Evolutionary conservation across 2,113 vertebrate species (phyloP).

Genomic region (Polypterus bichir): DNA sequence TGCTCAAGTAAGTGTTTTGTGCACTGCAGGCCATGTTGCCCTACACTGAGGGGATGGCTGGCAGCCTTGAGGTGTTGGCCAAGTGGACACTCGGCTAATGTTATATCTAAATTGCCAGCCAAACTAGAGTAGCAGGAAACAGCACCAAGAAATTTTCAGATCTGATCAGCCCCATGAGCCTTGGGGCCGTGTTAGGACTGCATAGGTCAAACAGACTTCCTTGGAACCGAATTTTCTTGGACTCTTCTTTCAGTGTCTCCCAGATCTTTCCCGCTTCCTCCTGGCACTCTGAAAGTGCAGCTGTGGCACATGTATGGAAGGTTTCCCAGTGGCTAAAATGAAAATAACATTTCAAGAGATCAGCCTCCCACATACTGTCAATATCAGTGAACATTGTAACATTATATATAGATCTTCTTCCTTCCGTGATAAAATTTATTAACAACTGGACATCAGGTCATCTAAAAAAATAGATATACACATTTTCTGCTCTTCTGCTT

Average conservation of each 20-base stretch:
- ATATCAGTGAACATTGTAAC: too few relatives aligned
- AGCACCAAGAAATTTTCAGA: slow-evolving; percentile 9
- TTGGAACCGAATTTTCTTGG: slow-evolving; percentile 52
- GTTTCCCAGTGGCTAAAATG: slow-evolving; percentile 55
- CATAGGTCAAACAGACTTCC: slow-evolving; percentile 57
- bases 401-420: too few relatives aligned
- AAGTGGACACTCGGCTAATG: not conserved
- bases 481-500: too few relatives aligned
- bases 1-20: too few relatives aligned
- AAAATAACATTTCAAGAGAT: slow-evolving; percentile 23
- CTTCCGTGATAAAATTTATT: too few relatives aligned
- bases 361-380: not conserved
- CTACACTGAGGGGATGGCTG: too few relatives aligned
- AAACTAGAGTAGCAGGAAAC: slow-evolving; percentile 18
- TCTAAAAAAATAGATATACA: too few relatives aligned
- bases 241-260: slow-evolving; percentile 53
- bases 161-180: slow-evolving; percentile 4
- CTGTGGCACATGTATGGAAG: slow-evolving; percentile 50
- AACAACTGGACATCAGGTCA: too few relatives aligned
- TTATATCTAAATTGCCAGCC: slow-evolving; percentile 19
- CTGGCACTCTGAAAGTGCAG: slow-evolving; percentile 42
- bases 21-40: too few relatives aligned
- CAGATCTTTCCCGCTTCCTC: slow-evolving; percentile 52
- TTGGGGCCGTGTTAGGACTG: slow-evolving; percentile 32
- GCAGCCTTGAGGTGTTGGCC: slow-evolving; percentile 21